Evolutionary conservation across 2,888 invertebrate genomes (phyloP).

Genomic region (Allolobophora icterica): DNA sequence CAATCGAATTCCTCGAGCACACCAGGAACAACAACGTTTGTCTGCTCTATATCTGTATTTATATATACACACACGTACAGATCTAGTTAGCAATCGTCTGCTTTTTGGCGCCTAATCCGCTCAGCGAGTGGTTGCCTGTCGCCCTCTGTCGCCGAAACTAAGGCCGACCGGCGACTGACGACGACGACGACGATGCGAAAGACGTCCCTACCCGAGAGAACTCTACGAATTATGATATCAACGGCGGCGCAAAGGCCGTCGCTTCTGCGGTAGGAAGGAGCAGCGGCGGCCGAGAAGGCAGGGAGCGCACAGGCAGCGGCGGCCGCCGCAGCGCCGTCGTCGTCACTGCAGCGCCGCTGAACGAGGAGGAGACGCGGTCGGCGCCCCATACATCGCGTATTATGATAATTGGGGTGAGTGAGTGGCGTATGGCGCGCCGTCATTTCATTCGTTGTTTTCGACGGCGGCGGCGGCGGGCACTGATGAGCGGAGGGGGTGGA

Average conservation of each 20-base stretch:
- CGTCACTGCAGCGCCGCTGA: neutral
- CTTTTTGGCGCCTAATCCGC: constrained; percentile 12
- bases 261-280: neutral
- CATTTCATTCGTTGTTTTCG: constrained; percentile 17
- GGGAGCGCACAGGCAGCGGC: neutral
- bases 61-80: neutral
- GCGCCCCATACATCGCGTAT: constrained; percentile 17
- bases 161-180: neutral
- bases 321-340: neutral
- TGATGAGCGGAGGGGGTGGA: neutral
- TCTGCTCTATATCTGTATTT: neutral
- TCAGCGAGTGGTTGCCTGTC: constrained; percentile 10
- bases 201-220: constrained; percentile 5
- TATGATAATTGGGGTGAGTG: constrained; percentile 17
- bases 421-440: constrained; percentile 17
- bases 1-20: neutral
- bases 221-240: constrained; percentile 12
- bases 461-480: neutral
- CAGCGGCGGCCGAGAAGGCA: neutral
- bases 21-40: constrained; percentile 5
- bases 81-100: constrained; percentile 11
- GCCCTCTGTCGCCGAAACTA: constrained; percentile 17
- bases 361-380: neutral
- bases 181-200: neutral
- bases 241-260: constrained; percentile 13